phyloP scores from a whole-genome alignment of 2,113 vertebrate genomes.

The Anguilla japonica region DNA sequence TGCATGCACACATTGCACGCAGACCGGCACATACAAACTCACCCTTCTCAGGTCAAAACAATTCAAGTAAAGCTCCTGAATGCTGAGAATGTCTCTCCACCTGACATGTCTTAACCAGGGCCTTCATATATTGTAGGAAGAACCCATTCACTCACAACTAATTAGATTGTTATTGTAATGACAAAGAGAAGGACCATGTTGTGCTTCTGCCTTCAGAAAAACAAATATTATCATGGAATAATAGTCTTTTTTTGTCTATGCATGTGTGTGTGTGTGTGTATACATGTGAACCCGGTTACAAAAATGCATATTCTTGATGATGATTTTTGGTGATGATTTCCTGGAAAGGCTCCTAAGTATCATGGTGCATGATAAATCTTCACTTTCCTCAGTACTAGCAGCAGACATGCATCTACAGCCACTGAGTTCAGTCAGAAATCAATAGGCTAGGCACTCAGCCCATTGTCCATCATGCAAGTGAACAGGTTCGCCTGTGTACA shows the following conservation, averaged over 20 bases:
- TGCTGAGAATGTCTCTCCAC: neutral
- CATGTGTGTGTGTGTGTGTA: no score
- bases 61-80: neutral
- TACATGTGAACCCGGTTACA: neutral
- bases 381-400: neutral
- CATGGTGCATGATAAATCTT: neutral
- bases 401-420: neutral
- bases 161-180: neutral
- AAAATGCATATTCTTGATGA: neutral
- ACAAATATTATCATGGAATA: no score
- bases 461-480: conserved; percentile 6
- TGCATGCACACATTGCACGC: neutral
- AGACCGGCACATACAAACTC: neutral
- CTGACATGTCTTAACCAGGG: neutral
- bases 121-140: neutral
- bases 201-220: no score
- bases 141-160: neutral
- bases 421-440: neutral
- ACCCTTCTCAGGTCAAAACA: neutral
- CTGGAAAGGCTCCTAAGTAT: neutral
- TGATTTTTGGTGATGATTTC: neutral
- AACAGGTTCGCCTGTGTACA: neutral
- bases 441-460: conserved; percentile 2
- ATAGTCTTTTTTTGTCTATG: no score
- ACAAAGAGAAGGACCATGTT: no score